A percentile compares a stretch with the other conserved stretches of the same genome.
Conservation (phyloP, 1,140 invertebrate genomes). For the Nasonia vitripennis region DNA sequence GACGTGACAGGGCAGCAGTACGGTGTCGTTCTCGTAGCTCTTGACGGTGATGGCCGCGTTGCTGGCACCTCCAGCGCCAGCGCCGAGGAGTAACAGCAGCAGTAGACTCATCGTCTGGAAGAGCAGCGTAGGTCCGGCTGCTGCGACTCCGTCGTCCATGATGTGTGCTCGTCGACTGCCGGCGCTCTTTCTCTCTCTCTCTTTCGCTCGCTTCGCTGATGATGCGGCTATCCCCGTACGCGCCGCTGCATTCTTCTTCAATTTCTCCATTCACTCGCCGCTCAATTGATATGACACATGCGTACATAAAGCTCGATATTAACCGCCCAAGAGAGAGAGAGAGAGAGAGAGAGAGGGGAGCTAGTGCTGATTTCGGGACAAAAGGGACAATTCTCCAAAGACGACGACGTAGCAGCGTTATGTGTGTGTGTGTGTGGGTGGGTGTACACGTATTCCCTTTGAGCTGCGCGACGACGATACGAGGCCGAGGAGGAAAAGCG, state of each 20-base stretch:
- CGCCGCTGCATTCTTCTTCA: slow-evolving; percentile 28
- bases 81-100: not conserved
- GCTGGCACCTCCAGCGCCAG: slow-evolving; percentile 59
- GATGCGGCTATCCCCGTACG: not conserved
- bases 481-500: not conserved
- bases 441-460: not conserved
- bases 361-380: not conserved
- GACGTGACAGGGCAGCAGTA: slow-evolving; percentile 83
- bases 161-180: not conserved
- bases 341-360: too few species aligned
- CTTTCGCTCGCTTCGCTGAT: too few species aligned
- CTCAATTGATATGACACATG: slow-evolving; percentile 50
- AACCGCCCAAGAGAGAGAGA: too few species aligned
- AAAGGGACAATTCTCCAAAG: not conserved
- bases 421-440: too few species aligned
- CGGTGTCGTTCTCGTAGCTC: slow-evolving; percentile 83
- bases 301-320: not conserved
- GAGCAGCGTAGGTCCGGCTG: not conserved
- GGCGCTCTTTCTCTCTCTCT: not conserved
- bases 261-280: slow-evolving; percentile 29
- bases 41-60: slow-evolving; percentile 84
- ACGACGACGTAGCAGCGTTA: not conserved
- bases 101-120: slow-evolving; percentile 6
- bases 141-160: not conserved
- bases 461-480: not conserved